Evolutionary conservation across 1,140 invertebrate species (phyloP).

Genomic region (Bombus soroeensis): DNA sequence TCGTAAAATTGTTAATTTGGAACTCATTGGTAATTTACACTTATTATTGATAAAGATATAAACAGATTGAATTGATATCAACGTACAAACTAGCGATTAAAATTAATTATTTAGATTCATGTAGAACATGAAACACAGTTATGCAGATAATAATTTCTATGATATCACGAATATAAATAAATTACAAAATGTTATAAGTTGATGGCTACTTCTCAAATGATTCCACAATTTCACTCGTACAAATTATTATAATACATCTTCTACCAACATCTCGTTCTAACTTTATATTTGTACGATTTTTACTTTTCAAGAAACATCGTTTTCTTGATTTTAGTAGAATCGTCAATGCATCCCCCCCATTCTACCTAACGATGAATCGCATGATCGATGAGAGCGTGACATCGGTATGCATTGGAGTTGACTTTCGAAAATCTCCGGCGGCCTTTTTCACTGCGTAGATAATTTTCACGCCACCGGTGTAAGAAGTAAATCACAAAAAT

Average conservation of each 20-base stretch:
- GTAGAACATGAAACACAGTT: too few species aligned
- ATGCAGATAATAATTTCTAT: too few species aligned
- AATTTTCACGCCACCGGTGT: conserved; percentile 55
- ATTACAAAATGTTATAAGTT: too few species aligned
- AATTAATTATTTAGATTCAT: background rate
- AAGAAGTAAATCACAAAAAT: conserved; percentile 81
- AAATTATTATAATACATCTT: background rate
- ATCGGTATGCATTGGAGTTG: conserved; percentile 60
- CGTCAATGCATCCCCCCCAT: background rate
- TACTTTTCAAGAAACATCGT: too few species aligned
- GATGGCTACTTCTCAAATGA: too few species aligned
- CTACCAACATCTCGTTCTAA: background rate
- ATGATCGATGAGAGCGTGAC: conserved; percentile 57
- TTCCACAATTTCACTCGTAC: too few species aligned
- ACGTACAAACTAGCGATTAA: background rate
- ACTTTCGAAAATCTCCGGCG: conserved; percentile 46
- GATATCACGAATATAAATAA: too few species aligned
- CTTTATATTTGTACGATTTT: background rate
- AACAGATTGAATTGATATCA: background rate
- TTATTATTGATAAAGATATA: too few species aligned
- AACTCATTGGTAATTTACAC: too few species aligned
- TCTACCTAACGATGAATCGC: background rate
- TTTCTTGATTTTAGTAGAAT: too few species aligned
- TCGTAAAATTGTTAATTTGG: too few species aligned
- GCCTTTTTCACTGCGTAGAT: conserved; percentile 44